These are phyloP conservation scores for Pipistrellus pygmaeus DNA, from an alignment of 2,797 vertebrate genomes.

Conservation along the genomic window DNA sequence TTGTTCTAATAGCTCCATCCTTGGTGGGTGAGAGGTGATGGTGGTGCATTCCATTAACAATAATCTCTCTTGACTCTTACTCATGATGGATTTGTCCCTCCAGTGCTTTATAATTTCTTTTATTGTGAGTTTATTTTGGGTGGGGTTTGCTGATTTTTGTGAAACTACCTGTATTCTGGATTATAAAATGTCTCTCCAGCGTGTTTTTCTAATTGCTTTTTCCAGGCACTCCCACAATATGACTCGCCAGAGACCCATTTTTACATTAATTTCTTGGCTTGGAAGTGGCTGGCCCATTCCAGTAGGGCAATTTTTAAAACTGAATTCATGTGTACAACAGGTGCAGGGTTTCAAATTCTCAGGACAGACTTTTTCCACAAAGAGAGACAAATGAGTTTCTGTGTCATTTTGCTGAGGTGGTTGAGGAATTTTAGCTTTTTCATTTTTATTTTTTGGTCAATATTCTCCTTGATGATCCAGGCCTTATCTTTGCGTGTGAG, in stretches of 20 bases:
- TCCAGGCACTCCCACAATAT: slow-evolving; percentile 68
- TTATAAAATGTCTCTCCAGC: slow-evolving; percentile 60
- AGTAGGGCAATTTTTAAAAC: slow-evolving; percentile 59
- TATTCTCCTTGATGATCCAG: background rate
- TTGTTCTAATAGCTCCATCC: background rate
- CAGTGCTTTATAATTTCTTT: slow-evolving; percentile 58
- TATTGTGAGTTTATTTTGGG: slow-evolving; percentile 50
- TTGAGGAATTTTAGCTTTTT: background rate
- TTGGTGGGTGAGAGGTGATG: background rate
- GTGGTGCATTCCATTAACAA: background rate
- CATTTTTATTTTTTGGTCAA: background rate
- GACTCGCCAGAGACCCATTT: slow-evolving; percentile 65
- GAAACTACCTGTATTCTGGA: slow-evolving; percentile 25
- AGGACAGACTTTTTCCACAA: slow-evolving; percentile 1
- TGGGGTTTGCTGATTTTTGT: slow-evolving; percentile 46
- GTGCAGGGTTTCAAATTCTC: slow-evolving; percentile 19
- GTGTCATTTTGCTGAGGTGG: background rate
- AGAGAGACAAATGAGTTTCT: slow-evolving; percentile 41
- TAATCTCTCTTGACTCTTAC: background rate
- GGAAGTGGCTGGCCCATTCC: slow-evolving; percentile 48
- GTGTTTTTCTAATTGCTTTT: slow-evolving; percentile 64
- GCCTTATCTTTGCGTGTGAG: background rate
- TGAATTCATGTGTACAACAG: slow-evolving; percentile 39
- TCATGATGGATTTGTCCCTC: slow-evolving; percentile 31
- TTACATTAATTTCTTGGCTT: slow-evolving; percentile 72